These are phyloP conservation scores for Brachionus asplanchnoidis DNA, from an alignment of 1,140 invertebrate species.

Conservation along the genomic window DNA sequence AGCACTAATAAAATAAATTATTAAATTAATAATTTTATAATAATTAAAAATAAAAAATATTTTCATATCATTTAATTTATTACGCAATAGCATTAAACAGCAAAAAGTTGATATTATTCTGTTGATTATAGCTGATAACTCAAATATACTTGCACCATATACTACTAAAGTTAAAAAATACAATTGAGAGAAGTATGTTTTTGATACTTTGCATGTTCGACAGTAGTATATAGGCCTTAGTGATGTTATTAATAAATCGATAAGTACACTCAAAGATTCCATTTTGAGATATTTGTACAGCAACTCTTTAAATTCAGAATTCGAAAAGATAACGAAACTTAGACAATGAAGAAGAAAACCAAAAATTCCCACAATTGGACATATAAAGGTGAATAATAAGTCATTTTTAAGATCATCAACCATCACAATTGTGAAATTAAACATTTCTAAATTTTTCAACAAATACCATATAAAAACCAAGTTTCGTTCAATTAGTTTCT, in stretches of 20 bases:
- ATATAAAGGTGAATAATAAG: neutral
- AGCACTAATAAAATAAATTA: neutral
- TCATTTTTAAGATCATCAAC: neutral
- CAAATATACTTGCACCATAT: neutral
- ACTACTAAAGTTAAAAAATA: neutral
- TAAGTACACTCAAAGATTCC: constrained; percentile 1
- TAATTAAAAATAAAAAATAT: neutral
- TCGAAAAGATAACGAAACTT: neutral
- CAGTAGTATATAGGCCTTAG: neutral
- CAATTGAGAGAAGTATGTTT: neutral
- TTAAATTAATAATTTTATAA: neutral
- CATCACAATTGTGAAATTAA: neutral
- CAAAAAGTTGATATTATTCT: neutral
- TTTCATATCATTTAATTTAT: neutral
- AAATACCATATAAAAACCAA: no score
- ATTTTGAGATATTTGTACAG: constrained; percentile 20
- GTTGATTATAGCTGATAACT: neutral
- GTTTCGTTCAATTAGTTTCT: no score
- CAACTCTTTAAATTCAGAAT: neutral
- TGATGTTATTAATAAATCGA: neutral
- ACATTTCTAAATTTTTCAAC: neutral
- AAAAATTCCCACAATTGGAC: neutral
- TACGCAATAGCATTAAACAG: neutral
- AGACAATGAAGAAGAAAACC: neutral
- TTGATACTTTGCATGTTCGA: neutral